Percentiles rank a stretch among this genome's conserved stretches.
phyloP scores from a whole-genome alignment of 2,113 vertebrate genomes.

The Lepidiolamprologus cunningtoni region DNA sequence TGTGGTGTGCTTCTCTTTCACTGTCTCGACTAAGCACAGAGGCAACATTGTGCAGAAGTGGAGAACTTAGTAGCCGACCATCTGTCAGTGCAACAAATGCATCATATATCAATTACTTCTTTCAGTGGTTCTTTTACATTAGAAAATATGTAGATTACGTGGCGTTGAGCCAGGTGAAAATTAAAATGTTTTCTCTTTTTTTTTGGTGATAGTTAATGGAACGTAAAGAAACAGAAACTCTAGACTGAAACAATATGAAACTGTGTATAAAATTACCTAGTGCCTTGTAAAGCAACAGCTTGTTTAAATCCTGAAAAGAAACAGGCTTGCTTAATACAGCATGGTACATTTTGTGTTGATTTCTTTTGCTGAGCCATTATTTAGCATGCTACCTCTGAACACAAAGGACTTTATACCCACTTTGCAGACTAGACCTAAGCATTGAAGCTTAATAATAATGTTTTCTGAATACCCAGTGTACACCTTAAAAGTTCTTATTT shows the following conservation, averaged over 20 bases:
- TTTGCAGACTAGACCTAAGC: background rate
- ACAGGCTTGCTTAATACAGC: background rate
- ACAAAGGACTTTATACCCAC: background rate
- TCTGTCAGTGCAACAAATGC: slow-evolving; percentile 47
- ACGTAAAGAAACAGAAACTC: background rate
- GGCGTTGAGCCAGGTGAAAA: background rate
- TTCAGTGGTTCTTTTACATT: background rate
- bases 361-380: background rate
- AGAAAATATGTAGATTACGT: background rate
- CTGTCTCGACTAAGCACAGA: slow-evolving; percentile 37
- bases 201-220: background rate
- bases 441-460: background rate
- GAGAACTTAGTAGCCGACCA: slow-evolving; percentile 17
- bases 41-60: slow-evolving; percentile 37
- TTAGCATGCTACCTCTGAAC: background rate
- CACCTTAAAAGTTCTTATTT: background rate
- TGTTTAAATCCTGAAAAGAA: background rate
- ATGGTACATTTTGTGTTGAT: background rate
- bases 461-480: background rate
- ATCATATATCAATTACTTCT: slow-evolving; percentile 7
- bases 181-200: background rate
- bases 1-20: background rate
- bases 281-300: background rate
- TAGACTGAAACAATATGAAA: background rate
- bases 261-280: background rate